phyloP scores from a whole-genome alignment of 2,888 invertebrate genomes.

The Muscina levida region DNA sequence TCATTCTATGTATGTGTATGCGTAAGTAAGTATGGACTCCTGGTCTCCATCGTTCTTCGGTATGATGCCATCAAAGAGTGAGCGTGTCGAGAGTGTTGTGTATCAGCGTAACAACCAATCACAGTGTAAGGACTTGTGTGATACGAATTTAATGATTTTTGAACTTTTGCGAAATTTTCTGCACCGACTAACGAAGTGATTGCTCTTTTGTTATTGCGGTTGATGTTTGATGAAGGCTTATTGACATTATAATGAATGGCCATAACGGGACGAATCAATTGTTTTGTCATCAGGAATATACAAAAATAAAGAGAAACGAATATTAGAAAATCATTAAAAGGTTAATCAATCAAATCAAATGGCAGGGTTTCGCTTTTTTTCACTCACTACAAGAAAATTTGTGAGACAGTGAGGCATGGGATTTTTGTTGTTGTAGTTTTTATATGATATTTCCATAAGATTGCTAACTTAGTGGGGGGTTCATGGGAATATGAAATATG shows the following conservation, averaged over 20 bases:
- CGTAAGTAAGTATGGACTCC: constrained; percentile 31
- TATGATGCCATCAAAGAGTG: constrained; percentile 65
- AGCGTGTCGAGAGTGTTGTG: constrained; percentile 51
- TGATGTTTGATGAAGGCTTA: constrained; percentile 40
- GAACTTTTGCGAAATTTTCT: constrained; percentile 61
- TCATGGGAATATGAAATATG: no score
- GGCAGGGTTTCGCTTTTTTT: neutral
- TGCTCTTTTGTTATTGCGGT: constrained; percentile 31
- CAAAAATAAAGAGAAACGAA: constrained; percentile 9
- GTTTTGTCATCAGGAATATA: constrained; percentile 49
- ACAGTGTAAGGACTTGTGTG: constrained; percentile 49
- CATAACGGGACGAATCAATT: constrained; percentile 48
- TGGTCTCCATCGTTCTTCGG: constrained; percentile 70
- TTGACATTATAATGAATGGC: constrained; percentile 65
- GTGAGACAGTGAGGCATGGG: no score
- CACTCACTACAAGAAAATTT: neutral
- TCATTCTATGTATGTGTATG: neutral
- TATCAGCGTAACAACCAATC: constrained; percentile 53
- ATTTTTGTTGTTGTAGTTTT: no score
- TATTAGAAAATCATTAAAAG: constrained; percentile 16
- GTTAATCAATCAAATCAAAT: constrained; percentile 57
- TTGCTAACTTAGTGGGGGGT: no score
- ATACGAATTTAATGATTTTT: constrained; percentile 63
- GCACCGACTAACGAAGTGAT: constrained; percentile 20
- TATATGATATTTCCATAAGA: no score